Base-by-base conservation (phyloP, 2,888 invertebrate genomes). In the Megalurothrips usitatus region DNA sequence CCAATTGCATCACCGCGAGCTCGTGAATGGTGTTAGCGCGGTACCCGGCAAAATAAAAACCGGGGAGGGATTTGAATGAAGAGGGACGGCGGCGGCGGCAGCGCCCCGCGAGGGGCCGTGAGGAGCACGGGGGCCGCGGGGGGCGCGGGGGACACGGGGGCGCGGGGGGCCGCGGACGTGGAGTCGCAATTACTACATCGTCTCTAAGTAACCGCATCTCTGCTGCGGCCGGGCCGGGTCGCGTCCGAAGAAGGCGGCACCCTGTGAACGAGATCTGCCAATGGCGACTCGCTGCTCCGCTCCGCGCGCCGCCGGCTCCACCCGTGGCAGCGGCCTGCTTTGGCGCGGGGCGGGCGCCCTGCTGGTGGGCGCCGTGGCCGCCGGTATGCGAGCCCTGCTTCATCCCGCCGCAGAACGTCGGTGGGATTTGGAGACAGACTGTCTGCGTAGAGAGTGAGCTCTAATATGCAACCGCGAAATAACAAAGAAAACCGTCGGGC, bases 141-240 rank as follows among this genome's bases (percentile, higher is more conserved):
- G n/a, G n/a, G n/a, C n/a, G n/a, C n/a, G n/a, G n/a, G n/a, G n/a
- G n/a, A n/a, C n/a, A n/a, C n/a, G n/a, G n/a, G n/a, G n/a, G n/a
- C n/a, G n/a, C n/a, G n/a, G n/a, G n/a, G n/a, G n/a, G n/a, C n/a
- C n/a, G 58, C n/a, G 10, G 68, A 23, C 26, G 68, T 75, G 23
- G 68, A 26, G 68, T 10, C 68, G 68, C 68, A 75, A 75, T 75
- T 75, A 75, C 68, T 26, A 75, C 68, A 75, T 26, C 68, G 9
- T 12, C 11, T 75, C 68, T 75, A 75, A 75, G 68, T 75, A 75
- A 75, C 68, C 68, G 68, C 68, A 75, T 75, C 68, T 12, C 68
- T 75, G 58, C 58, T 17, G 68, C 26, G 68, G 68, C 68, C 68
- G 23, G 68, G 68, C 68, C 68, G 26, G 68, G 12, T 75, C 26